Evolutionary conservation across 2,797 vertebrate genomes (phyloP).

Genomic region (Paramormyrops hopkinsi): DNA sequence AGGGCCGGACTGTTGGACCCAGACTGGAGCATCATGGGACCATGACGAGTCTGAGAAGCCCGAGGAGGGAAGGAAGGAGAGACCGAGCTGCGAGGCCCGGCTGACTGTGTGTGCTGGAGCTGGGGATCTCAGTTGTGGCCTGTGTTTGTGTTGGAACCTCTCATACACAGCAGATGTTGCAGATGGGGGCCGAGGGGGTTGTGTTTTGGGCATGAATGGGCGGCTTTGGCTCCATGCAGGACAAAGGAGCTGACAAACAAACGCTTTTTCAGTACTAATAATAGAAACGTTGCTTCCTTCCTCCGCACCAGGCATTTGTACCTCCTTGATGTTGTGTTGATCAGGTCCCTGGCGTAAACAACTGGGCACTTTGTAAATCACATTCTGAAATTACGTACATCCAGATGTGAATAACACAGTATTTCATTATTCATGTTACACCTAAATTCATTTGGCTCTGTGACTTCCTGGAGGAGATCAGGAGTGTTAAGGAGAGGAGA

Average conservation of each 20-base stretch:
- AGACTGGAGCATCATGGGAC: slow-evolving; percentile 12
- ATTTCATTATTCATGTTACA: not conserved
- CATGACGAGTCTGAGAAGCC: slow-evolving; percentile 40
- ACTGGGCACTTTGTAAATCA: not conserved
- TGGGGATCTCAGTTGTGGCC: slow-evolving; percentile 47
- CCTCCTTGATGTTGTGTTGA: not conserved
- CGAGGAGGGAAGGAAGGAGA: slow-evolving; percentile 36
- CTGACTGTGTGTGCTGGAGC: slow-evolving; percentile 52
- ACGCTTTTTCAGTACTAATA: not conserved
- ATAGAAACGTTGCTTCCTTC: not conserved
- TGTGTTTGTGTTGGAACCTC: slow-evolving; percentile 62
- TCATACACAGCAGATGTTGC: slow-evolving; percentile 62
- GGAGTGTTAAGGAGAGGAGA: not conserved
- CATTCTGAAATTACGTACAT: not conserved
- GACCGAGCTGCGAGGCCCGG: slow-evolving; percentile 44
- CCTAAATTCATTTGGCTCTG: not conserved
- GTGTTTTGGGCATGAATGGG: slow-evolving; percentile 44
- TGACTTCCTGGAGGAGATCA: not conserved
- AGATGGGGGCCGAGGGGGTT: slow-evolving; percentile 55
- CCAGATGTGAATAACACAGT: not conserved
- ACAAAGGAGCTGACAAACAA: slow-evolving; percentile 1
- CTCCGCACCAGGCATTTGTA: not conserved
- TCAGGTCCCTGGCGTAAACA: not conserved
- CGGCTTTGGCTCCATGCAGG: slow-evolving; percentile 36
- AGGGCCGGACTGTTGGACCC: slow-evolving; percentile 13